Evolutionary conservation across 2,113 vertebrate genomes (phyloP).

Genomic region (Himantopus leucocephalus): DNA sequence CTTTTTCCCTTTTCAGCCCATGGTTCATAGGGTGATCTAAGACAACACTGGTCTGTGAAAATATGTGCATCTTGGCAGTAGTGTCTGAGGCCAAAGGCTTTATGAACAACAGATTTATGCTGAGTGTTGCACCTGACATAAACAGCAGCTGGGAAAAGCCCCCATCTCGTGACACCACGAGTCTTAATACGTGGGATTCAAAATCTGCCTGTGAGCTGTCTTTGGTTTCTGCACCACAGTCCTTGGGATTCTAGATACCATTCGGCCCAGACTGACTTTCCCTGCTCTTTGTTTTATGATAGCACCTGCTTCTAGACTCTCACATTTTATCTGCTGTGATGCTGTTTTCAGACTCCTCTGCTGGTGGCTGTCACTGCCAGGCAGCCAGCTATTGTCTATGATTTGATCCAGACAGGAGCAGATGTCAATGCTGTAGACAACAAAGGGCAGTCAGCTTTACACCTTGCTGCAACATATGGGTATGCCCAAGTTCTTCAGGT

Average conservation of each 20-base stretch:
- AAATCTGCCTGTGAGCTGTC: background rate
- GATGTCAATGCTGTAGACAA: constrained; percentile 60
- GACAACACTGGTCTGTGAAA: background rate
- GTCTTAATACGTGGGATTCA: background rate
- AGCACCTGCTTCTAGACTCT: background rate
- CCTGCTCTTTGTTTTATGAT: no score
- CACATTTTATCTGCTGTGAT: background rate
- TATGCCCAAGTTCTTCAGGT: constrained; percentile 64
- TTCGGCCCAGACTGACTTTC: background rate
- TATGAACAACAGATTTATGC: no score
- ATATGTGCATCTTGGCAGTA: background rate
- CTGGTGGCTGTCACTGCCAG: constrained; percentile 67
- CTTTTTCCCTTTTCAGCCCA: background rate
- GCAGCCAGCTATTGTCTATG: constrained; percentile 56
- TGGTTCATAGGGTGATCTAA: background rate
- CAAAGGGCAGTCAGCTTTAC: constrained; percentile 62
- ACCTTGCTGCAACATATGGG: constrained; percentile 55
- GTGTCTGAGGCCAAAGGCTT: background rate
- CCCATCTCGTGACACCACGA: rapidly evolving
- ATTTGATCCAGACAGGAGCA: constrained; percentile 63
- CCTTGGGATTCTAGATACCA: background rate
- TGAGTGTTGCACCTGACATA: background rate
- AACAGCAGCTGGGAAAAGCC: background rate
- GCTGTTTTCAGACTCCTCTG: constrained; percentile 61
- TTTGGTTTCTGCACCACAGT: rapidly evolving